Conservation (phyloP, 2,888 invertebrate species). For the Antheraea assamensis region DNA sequence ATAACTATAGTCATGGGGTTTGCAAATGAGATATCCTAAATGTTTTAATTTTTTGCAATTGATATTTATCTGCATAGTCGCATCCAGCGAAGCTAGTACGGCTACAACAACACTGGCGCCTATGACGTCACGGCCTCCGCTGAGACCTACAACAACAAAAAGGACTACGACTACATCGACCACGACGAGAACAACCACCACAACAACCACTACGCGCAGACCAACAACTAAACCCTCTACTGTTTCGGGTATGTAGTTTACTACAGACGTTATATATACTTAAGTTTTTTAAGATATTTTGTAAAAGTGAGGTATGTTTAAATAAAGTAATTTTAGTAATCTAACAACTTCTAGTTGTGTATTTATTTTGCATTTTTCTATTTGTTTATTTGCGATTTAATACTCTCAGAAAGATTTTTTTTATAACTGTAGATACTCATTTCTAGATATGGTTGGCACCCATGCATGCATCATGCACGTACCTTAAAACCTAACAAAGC, state of each 20-base stretch:
- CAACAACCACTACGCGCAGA: constrained; percentile 47
- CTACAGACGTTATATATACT: background rate
- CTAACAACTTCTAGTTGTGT: too few relatives aligned
- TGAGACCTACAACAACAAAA: constrained; percentile 53
- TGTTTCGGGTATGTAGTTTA: background rate
- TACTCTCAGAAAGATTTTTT: too few relatives aligned
- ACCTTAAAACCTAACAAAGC: too few relatives aligned
- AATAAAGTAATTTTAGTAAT: too few relatives aligned
- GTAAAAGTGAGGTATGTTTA: too few relatives aligned
- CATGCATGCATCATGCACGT: too few relatives aligned
- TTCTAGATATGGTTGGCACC: too few relatives aligned
- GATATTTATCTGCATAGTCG: constrained; percentile 31
- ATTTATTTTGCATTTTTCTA: background rate
- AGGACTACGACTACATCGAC: constrained; percentile 46
- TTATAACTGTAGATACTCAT: too few relatives aligned
- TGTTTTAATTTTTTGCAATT: background rate
- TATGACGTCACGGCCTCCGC: constrained; percentile 69
- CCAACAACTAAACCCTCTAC: constrained; percentile 35
- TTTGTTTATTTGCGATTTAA: background rate
- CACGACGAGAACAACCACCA: constrained; percentile 48
- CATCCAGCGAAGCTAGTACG: constrained; percentile 56
- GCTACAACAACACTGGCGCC: constrained; percentile 69
- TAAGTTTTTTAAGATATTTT: too few relatives aligned
- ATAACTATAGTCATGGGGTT: background rate
- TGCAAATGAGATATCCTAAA: background rate